A percentile compares a stretch with the other conserved stretches of the same genome.
Conservation (phyloP, 2,888 invertebrate species). For the Seira musarum region DNA sequence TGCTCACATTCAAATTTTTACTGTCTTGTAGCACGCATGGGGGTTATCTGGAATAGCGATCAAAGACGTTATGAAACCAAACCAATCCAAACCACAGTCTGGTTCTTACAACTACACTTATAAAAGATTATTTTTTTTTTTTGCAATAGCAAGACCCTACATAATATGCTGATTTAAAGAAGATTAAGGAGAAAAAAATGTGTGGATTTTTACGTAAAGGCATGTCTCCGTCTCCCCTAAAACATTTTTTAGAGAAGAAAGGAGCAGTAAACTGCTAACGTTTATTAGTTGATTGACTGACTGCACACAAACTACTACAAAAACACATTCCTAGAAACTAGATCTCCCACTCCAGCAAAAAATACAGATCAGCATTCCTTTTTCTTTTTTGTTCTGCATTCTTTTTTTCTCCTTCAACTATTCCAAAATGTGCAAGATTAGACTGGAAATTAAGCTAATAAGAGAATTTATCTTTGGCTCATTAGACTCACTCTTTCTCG, state of each 20-base stretch:
- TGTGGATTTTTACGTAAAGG: too few relatives aligned
- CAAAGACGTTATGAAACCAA: too few relatives aligned
- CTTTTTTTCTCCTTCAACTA: slow-evolving; percentile 38
- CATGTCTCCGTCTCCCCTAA: too few relatives aligned
- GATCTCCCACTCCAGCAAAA: slow-evolving; percentile 35
- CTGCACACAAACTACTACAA: too few relatives aligned
- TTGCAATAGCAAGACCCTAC: too few relatives aligned
- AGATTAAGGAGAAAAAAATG: too few relatives aligned
- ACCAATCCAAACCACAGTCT: too few relatives aligned
- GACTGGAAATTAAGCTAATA: slow-evolving; percentile 49
- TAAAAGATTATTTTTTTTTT: too few relatives aligned
- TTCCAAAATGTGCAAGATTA: slow-evolving; percentile 34
- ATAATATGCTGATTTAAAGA: too few relatives aligned
- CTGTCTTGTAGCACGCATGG: slow-evolving; percentile 49
- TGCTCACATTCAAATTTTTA: slow-evolving; percentile 15
- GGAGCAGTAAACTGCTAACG: slow-evolving; percentile 21
- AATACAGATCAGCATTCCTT: slow-evolving; percentile 44
- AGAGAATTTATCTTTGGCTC: slow-evolving; percentile 47
- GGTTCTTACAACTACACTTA: too few relatives aligned
- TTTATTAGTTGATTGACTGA: slow-evolving; percentile 34
- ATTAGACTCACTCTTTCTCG: slow-evolving; percentile 40
- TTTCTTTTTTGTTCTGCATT: slow-evolving; percentile 28
- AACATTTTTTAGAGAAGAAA: too few relatives aligned
- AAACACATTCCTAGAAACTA: slow-evolving; percentile 26
- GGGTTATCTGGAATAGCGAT: too few relatives aligned